A percentile compares a stretch with the other conserved stretches of the same genome.
Conservation (phyloP, 2,113 vertebrate species). For the Proterorhinus semilunaris region DNA sequence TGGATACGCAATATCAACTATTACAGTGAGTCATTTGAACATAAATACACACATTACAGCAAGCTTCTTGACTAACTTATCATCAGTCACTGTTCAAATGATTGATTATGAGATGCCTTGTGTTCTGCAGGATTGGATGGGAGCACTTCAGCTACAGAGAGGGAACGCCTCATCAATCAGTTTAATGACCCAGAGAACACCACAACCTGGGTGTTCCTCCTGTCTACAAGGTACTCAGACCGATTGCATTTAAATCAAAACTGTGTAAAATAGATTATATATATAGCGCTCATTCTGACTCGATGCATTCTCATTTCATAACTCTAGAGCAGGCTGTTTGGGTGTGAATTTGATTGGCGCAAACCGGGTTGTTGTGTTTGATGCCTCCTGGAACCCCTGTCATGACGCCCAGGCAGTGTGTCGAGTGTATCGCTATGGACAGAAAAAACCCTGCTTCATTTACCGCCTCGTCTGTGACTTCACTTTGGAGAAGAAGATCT, state of each 20-base stretch:
- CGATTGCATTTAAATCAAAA: neutral
- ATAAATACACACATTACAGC: constrained; percentile 1
- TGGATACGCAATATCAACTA: constrained; percentile 95
- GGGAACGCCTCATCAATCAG: constrained; percentile 96
- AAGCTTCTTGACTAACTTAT: neutral
- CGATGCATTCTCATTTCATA: neutral
- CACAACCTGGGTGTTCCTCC: constrained; percentile 88
- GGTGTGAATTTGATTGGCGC: constrained; percentile 97
- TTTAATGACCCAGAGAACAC: constrained; percentile 93
- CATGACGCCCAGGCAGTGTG: constrained; percentile 98
- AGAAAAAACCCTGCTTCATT: constrained; percentile 94
- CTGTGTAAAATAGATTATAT: neutral
- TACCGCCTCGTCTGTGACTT: constrained; percentile 97
- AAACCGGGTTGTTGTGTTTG: constrained; percentile 96
- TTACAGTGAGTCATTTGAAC: constrained; percentile 85
- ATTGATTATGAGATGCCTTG: constrained; percentile 7
- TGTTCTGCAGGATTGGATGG: constrained; percentile 87
- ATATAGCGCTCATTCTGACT: too few species aligned
- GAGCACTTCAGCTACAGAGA: constrained; percentile 93
- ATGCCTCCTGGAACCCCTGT: constrained; percentile 98
- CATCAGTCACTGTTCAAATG: neutral
- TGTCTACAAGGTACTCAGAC: constrained; percentile 85
- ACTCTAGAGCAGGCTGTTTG: constrained; percentile 89
- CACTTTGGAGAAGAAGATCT: constrained; percentile 98
- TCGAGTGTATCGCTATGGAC: constrained; percentile 94